Conservation (phyloP, 37 sponge, comb jelly and placozoan species). For the Geodia barretti region DNA sequence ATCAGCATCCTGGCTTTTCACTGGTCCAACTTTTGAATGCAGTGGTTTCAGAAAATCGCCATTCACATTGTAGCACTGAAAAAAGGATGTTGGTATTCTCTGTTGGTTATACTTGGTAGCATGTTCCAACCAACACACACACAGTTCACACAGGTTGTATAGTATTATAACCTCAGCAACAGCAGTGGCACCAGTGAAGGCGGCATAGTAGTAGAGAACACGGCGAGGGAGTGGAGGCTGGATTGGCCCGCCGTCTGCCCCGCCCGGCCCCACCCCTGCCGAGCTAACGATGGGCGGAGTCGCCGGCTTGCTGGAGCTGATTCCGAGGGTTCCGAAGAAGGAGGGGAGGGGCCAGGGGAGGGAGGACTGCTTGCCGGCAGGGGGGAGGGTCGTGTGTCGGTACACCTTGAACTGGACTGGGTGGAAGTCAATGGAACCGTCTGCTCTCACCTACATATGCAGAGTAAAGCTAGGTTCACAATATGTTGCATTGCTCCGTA, state of each 20-base stretch:
- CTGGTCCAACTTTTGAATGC: too few species aligned
- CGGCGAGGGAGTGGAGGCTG: constrained; percentile 55
- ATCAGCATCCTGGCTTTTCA: too few species aligned
- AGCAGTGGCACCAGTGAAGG: constrained; percentile 63
- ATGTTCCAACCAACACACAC: too few species aligned
- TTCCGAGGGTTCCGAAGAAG: constrained; percentile 34
- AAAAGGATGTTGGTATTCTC: too few species aligned
- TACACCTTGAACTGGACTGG: constrained; percentile 54
- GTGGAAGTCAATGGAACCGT: constrained; percentile 65
- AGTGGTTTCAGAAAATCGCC: too few species aligned
- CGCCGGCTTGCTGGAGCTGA: neutral
- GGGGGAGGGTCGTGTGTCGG: neutral
- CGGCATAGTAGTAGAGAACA: constrained; percentile 64
- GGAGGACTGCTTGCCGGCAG: constrained; percentile 24
- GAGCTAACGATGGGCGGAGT: neutral
- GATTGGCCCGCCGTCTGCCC: neutral
- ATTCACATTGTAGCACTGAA: too few species aligned
- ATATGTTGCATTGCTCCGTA: neutral
- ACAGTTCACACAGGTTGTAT: too few species aligned
- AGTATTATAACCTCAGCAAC: constrained; percentile 81
- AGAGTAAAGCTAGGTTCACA: neutral
- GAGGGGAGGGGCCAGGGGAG: constrained; percentile 28
- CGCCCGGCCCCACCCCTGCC: constrained; percentile 24
- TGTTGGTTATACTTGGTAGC: too few species aligned
- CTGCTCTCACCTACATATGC: neutral